phyloP scores from a whole-genome alignment of 1,140 invertebrate genomes.

The Batillaria attramentaria region DNA sequence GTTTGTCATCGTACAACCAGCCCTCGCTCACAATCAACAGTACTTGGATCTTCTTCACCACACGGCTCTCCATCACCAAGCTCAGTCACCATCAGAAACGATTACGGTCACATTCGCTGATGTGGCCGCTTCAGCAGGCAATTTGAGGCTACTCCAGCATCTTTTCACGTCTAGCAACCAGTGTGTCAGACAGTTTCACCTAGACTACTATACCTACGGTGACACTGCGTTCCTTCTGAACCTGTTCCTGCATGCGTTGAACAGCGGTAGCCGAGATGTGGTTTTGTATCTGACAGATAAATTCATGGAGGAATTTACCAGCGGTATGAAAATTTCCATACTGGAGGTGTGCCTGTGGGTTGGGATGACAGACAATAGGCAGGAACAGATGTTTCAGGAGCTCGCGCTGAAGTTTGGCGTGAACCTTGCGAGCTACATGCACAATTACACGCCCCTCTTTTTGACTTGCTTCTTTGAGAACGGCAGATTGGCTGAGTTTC shows the following conservation, averaged over 20 bases:
- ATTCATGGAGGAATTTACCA: not conserved
- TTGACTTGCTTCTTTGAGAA: constrained; percentile 10
- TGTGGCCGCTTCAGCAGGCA: constrained; percentile 8
- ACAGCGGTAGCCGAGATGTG: not conserved
- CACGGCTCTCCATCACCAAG: not conserved
- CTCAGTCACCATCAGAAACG: not conserved
- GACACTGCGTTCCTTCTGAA: not conserved
- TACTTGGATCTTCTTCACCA: constrained; percentile 7
- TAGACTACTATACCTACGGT: not conserved
- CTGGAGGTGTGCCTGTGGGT: constrained; percentile 8
- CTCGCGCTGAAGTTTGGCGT: constrained; percentile 16
- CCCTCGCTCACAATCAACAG: not conserved
- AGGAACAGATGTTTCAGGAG: not conserved
- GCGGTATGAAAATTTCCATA: not conserved
- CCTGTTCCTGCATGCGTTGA: constrained; percentile 11
- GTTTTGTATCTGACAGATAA: not conserved
- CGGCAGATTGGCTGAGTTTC: not conserved
- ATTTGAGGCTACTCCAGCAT: not conserved
- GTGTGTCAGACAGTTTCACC: not conserved
- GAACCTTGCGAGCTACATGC: not conserved
- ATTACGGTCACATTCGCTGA: constrained; percentile 16
- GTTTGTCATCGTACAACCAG: not conserved
- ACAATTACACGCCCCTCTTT: not conserved
- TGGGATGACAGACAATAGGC: not conserved
- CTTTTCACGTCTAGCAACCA: constrained; percentile 1